These are phyloP conservation scores for Drosophila pseudotalamancana DNA, from an alignment of 2,888 invertebrate species.

Conservation along the genomic window DNA sequence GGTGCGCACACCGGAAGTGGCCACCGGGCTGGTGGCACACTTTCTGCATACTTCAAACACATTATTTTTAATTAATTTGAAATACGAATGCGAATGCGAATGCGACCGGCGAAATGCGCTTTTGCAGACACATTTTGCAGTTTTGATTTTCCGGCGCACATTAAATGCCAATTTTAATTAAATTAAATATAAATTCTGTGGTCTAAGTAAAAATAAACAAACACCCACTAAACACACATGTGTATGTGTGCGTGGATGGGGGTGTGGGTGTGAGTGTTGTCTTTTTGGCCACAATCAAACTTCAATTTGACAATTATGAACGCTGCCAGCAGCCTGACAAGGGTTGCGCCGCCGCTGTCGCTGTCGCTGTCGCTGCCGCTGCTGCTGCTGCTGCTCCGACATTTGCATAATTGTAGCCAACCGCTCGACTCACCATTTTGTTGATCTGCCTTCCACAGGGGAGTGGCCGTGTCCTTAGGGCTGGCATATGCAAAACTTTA, in stretches of 20 bases:
- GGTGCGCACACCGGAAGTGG: conserved; percentile 46
- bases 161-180: conserved; percentile 31
- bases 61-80: conserved; percentile 65
- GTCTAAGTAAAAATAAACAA: conserved; percentile 26
- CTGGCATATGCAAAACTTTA: conserved; percentile 49
- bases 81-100: conserved; percentile 45
- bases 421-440: conserved; percentile 10
- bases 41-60: conserved; percentile 36
- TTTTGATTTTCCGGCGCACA: conserved; percentile 20
- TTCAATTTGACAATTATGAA: conserved; percentile 65
- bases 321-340: conserved; percentile 36
- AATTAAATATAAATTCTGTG: conserved; percentile 55
- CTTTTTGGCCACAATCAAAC: conserved; percentile 45
- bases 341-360: conserved; percentile 25
- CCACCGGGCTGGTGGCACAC: conserved; percentile 21
- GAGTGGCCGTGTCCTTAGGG: conserved; percentile 8
- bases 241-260: conserved; percentile 1
- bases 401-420: conserved; percentile 69
- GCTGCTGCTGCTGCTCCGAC: conserved; percentile 23
- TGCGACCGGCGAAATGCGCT: conserved; percentile 12
- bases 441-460: conserved; percentile 17
- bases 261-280: neutral
- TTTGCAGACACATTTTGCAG: conserved; percentile 23
- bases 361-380: too few species aligned
- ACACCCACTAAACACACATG: conserved; percentile 50